Evolutionary conservation across 2,113 vertebrate genomes (phyloP).

Genomic region (Polypterus senegalus): DNA sequence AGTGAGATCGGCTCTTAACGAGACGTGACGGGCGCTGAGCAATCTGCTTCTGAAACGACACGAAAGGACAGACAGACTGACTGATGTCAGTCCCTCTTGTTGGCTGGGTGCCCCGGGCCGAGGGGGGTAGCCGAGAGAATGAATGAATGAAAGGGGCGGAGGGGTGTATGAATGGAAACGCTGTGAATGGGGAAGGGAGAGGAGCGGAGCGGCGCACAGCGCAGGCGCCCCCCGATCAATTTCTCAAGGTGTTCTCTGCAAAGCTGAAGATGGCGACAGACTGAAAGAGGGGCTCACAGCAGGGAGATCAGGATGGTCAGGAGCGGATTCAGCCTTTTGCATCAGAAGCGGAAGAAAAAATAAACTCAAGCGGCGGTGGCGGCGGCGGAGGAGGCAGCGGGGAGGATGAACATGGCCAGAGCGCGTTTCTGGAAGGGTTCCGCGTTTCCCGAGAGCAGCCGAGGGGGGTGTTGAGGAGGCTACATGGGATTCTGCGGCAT

Average conservation of each 20-base stretch:
- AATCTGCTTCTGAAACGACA: no score
- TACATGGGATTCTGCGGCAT: conserved; percentile 18
- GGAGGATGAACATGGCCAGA: conserved; percentile 4
- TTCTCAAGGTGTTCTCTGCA: conserved; percentile 57
- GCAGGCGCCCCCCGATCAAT: conserved; percentile 30
- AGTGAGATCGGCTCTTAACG: no score
- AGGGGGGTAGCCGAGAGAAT: neutral
- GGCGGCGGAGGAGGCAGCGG: conserved; percentile 1
- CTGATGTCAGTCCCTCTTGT: no score
- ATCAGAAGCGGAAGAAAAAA: conserved; percentile 39
- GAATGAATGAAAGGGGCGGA: conserved; percentile 23
- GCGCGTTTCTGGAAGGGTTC: conserved; percentile 8
- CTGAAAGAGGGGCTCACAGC: conserved; percentile 41
- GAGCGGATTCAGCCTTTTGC: conserved; percentile 30
- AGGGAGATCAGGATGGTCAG: conserved; percentile 30
- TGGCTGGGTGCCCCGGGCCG: no score
- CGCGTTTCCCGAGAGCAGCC: conserved; percentile 22
- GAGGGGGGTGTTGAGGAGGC: conserved; percentile 17
- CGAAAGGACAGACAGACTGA: no score
- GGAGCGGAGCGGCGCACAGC: conserved; percentile 34
- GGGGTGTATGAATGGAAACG: conserved; percentile 25
- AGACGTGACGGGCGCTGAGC: no score
- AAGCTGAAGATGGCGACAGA: conserved; percentile 65
- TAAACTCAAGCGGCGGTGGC: conserved; percentile 10
- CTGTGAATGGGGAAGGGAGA: conserved; percentile 17